Conservation (phyloP, 1,140 invertebrate species). For the Polyergus mexicanus region DNA sequence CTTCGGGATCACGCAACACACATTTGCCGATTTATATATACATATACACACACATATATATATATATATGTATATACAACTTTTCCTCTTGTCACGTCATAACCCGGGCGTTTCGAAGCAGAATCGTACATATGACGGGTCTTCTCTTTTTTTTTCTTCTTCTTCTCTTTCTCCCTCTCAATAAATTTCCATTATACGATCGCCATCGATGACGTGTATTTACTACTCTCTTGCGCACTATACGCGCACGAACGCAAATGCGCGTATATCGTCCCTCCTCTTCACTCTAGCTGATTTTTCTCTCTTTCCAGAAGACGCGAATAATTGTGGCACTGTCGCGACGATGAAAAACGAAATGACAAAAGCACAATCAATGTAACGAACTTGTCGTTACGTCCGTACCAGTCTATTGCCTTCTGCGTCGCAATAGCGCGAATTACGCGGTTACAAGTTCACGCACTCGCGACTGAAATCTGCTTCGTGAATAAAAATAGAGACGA, state of each 20-base stretch:
- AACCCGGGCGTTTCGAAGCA: constrained; percentile 54
- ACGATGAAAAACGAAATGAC: constrained; percentile 22
- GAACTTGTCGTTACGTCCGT: constrained; percentile 33
- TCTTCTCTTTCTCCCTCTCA: constrained; percentile 62
- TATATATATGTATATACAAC: not conserved
- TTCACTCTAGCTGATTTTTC: not conserved
- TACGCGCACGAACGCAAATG: constrained; percentile 45
- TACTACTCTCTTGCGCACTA: constrained; percentile 71
- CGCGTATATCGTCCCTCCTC: constrained; percentile 14
- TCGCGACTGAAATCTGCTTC: not conserved
- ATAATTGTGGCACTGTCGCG: constrained; percentile 34
- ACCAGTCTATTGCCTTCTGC: constrained; percentile 10
- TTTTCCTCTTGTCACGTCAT: constrained; percentile 71
- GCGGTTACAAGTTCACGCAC: not conserved
- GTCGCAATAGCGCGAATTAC: not conserved
- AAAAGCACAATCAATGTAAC: constrained; percentile 51
- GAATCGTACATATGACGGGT: constrained; percentile 17
- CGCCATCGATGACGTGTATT: constrained; percentile 69
- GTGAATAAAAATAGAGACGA: not conserved
- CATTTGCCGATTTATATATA: constrained; percentile 20
- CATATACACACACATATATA: too few relatives aligned
- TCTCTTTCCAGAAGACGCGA: not conserved
- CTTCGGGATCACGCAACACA: constrained; percentile 45
- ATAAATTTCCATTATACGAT: constrained; percentile 79
- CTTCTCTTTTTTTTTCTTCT: constrained; percentile 7